Base-by-base conservation (phyloP, 2,113 vertebrate genomes). In the Ceuthmochares aereus region DNA sequence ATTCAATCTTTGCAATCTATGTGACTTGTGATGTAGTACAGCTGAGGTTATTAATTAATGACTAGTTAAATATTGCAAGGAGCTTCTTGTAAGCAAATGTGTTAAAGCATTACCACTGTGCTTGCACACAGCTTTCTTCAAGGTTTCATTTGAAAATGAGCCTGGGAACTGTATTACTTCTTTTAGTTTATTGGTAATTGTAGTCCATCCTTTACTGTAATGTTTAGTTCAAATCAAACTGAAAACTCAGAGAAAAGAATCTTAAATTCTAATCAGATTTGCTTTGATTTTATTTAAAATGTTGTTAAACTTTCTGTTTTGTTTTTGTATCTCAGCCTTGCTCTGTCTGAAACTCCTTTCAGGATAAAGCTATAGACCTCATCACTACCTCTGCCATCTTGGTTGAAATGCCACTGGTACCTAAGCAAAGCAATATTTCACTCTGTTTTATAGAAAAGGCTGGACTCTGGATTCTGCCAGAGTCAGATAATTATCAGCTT, bases 11-110 rank as follows among this genome's bases (percentile, higher is more conserved):
- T 89, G 37, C 49, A 92, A 85, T 84, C 66, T 73, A 68, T 78
- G 87, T 82, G 66, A 72, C 78, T 91, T 89, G 77, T 87, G 60
- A 91, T 93, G 80, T 91, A 82, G 62, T 87, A 81, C 62, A 95
- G 36, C n/a, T 85, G 68, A 96, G 56, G n/a, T 87, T 89, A 92
- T 87, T 95, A 95, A 95, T 92, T 93, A 90, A 67, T 85, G 67
- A 83, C 52, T 87, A 62, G 52, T 52, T 93, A 83, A 89, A 97
- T 93, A 89, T 84, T 89, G n/a, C 73, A 91, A 27, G 54, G 22
- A 62, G 43, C 9, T 56, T 94, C 95, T 68, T 45, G 51, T 54
- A 84, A 90, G 80, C 45, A 84, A 87, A 43, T 47, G 47, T 81
- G 90, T 75, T 67, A 84, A 84, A 81, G 8, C 25, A 17, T 81